Evolutionary conservation across 2,113 vertebrate species (phyloP).

Genomic region (Centropristis striata): DNA sequence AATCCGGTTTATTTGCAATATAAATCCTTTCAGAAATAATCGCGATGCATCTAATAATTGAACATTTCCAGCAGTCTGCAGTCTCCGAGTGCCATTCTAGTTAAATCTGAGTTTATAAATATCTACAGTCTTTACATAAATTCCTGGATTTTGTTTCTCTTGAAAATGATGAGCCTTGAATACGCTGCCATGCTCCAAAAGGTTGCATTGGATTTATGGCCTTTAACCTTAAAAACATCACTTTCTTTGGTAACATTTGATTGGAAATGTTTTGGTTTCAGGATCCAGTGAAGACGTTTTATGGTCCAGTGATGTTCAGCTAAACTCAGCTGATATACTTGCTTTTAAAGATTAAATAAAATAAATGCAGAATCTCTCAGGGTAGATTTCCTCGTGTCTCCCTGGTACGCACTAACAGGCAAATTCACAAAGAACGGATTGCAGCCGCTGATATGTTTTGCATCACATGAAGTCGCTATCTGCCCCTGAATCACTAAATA

Average conservation of each 20-base stretch:
- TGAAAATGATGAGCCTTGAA: background rate
- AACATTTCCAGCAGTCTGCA: no score
- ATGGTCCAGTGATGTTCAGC: background rate
- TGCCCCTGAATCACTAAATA: no score
- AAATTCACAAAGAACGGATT: no score
- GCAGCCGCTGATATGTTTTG: no score
- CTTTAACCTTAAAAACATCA: background rate
- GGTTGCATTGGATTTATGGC: background rate
- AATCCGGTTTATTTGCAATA: no score
- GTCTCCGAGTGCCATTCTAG: no score
- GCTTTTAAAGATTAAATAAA: background rate
- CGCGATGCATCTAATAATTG: no score
- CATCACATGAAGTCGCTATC: no score
- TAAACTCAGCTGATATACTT: background rate
- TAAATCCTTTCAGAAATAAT: no score
- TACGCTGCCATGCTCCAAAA: background rate
- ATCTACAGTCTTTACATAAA: no score
- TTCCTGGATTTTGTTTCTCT: background rate
- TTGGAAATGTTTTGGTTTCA: constrained; percentile 4
- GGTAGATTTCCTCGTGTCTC: background rate
- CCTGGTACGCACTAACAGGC: no score
- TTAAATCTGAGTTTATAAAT: no score
- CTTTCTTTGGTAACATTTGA: constrained; percentile 36
- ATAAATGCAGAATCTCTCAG: background rate
- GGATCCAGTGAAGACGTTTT: background rate